Percentiles rank a stretch among this genome's conserved stretches.
phyloP scores from a whole-genome alignment of 2,113 vertebrate species.

The Prietella phreatophila region DNA sequence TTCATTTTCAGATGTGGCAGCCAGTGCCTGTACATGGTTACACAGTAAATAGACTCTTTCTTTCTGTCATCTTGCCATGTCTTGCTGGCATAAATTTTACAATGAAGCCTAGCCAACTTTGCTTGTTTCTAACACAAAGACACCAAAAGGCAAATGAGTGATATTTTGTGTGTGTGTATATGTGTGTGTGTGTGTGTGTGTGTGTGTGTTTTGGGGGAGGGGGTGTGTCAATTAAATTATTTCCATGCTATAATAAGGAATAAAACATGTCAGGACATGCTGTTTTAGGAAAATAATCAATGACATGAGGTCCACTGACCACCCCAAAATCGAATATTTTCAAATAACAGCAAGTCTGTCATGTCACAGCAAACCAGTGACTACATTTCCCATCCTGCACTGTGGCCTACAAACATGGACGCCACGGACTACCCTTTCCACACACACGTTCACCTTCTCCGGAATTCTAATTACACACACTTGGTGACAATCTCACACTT shows the following conservation, averaged over 20 bases:
- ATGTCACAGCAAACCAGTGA: too few species aligned
- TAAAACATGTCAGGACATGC: background rate
- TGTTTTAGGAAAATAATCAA: too few species aligned
- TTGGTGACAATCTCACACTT: too few species aligned
- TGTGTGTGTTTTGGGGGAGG: too few species aligned
- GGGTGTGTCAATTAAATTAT: too few species aligned
- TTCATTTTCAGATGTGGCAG: slow-evolving; percentile 52
- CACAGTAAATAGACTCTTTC: slow-evolving; percentile 52
- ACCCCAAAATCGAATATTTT: background rate
- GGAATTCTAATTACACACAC: too few species aligned
- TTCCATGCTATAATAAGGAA: background rate
- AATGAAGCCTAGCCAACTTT: background rate
- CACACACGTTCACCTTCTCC: too few species aligned
- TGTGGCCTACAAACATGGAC: too few species aligned
- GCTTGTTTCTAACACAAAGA: background rate
- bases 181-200: too few species aligned
- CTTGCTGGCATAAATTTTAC: slow-evolving; percentile 10
- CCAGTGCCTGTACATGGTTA: slow-evolving; percentile 52
- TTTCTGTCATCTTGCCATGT: slow-evolving; percentile 43
- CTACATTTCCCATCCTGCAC: too few species aligned
- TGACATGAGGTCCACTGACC: background rate
- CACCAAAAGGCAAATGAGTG: background rate
- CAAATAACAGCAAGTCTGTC: background rate
- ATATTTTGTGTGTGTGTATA: background rate
- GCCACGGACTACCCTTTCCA: too few species aligned